phyloP scores from a whole-genome alignment of 2,797 vertebrate genomes.

The Gymnodraco acuticeps region DNA sequence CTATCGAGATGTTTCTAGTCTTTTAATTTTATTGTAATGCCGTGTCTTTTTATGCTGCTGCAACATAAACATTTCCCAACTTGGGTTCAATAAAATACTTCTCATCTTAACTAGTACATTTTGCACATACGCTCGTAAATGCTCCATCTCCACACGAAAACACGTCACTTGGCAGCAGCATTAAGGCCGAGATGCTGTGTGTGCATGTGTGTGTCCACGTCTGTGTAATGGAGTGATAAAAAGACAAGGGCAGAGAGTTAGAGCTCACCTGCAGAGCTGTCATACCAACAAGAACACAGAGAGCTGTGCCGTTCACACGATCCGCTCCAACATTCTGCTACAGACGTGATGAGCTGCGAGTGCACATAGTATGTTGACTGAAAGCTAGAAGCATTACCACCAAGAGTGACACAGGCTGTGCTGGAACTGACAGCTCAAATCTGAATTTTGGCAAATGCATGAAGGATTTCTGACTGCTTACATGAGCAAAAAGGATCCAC shows the following conservation, averaged over 20 bases:
- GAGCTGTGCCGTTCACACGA: conserved; percentile 5
- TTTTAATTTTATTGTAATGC: no score
- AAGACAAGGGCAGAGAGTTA: conserved; percentile 25
- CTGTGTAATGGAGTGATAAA: conserved; percentile 43
- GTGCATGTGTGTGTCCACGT: not conserved
- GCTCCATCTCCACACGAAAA: not conserved
- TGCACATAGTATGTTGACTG: conserved; percentile 38
- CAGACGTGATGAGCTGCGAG: conserved; percentile 44
- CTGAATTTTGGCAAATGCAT: not conserved
- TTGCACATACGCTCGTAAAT: not conserved
- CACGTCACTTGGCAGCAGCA: not conserved
- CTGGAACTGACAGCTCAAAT: conserved; percentile 6
- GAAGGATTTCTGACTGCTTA: not conserved
- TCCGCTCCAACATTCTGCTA: conserved; percentile 14
- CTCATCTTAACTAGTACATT: not conserved
- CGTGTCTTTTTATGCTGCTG: no score
- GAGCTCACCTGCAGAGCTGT: conserved; percentile 50
- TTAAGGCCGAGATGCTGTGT: not conserved
- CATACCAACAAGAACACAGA: conserved; percentile 34
- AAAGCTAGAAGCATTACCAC: conserved; percentile 20
- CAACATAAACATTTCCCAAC: no score
- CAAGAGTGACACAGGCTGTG: conserved; percentile 10
- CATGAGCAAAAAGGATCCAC: not conserved
- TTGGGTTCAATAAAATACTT: no score
- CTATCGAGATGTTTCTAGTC: no score